Evolutionary conservation across 1,140 invertebrate genomes (phyloP), one percentile per base, ranked within the genome.

Genomic region (Hesperophylax magnus): DNA sequence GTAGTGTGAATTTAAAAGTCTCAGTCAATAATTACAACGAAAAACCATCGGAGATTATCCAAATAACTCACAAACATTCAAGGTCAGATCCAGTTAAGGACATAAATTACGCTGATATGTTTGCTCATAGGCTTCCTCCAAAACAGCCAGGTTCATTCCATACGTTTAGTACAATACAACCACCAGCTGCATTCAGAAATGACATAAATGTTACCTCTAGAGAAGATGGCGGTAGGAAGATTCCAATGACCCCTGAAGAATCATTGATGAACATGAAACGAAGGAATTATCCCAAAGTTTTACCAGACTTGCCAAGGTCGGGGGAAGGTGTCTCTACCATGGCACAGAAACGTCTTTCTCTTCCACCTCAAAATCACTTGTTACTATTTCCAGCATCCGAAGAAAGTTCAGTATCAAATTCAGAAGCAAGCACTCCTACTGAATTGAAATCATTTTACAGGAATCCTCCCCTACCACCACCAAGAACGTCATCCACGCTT

Each of bases 251-350:
- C 11, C 91, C 93, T 5, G 94, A 94, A 84, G 94, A 96, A 85
- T 92, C 95, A 2, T 87, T 96, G 54, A 89, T 91, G 67, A 93
- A 93, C 7, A 94, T 96, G 34, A 94, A 94, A 86, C 90, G 93
- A 78, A 89, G 94, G 81, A 96, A 96, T 85, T 96, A 94, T 86
- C 95, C 95, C 0, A 96, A 96, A 91, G 95, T 96, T 7, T 85
- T 96, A 31, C 95, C 95, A 20, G 95, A 95, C 86, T 91, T 93
- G 82, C 93, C 93, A 24, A 89, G 88, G 78, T 84, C 87, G 15
- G 74, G 84, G 60, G 84, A 87, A 58, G 81, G 82, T 27, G 60
- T 81, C 65, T 77, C 86, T 14, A 83, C 78, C 53, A 65, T 83
- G 24, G 83, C 85, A 3, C 89, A 91, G 84, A 92, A 92, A 84